Percentiles rank a stretch among this genome's conserved stretches.
These are phyloP conservation scores for Bombus confusus DNA, from an alignment of 1,140 invertebrate species.

Conservation along the genomic window DNA sequence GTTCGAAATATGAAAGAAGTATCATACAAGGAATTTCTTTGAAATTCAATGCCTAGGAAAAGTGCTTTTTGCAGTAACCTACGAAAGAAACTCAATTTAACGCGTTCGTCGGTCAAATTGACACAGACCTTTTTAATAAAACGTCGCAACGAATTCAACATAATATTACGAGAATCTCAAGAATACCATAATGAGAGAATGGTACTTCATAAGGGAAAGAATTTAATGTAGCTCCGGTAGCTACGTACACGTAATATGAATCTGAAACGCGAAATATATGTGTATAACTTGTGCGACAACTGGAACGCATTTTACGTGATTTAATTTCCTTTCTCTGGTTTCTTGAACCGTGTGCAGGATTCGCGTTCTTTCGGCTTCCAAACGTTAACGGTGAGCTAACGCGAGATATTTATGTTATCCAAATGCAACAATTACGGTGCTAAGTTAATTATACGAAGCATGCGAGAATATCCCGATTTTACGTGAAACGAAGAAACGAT, in stretches of 20 bases:
- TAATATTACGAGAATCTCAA: slow-evolving; percentile 28
- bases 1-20: not conserved
- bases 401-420: not conserved
- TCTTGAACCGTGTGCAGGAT: not conserved
- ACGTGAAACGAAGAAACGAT: not conserved
- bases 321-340: slow-evolving; percentile 21
- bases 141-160: not conserved
- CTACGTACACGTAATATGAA: slow-evolving; percentile 12
- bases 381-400: slow-evolving; percentile 8
- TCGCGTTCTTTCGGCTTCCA: not conserved
- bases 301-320: slow-evolving; percentile 20
- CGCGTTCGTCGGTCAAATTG: not conserved
- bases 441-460: not conserved
- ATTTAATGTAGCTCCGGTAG: slow-evolving; percentile 14
- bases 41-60: not conserved
- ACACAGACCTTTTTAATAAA: slow-evolving; percentile 7
- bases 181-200: slow-evolving; percentile 19
- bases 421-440: not conserved
- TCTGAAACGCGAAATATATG: slow-evolving; percentile 22
- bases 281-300: not conserved
- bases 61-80: not conserved
- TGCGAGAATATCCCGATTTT: not conserved
- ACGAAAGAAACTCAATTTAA: slow-evolving; percentile 13
- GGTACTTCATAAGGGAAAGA: slow-evolving; percentile 19
- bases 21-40: not conserved